phyloP scores from a whole-genome alignment of 2,797 vertebrate species.

The Salmo trutta region DNA sequence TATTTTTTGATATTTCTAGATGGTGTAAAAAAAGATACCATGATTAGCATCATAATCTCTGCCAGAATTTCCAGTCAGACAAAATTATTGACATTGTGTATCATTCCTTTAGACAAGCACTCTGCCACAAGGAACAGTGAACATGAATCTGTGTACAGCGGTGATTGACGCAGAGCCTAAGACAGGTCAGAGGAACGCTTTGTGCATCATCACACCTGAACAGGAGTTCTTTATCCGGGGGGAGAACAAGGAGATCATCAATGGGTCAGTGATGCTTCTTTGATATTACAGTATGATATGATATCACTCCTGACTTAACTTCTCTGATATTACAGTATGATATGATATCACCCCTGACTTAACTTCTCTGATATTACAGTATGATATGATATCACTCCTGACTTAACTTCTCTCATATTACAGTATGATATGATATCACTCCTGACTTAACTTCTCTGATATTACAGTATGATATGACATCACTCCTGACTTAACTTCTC shows the following conservation, averaged over 20 bases:
- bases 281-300: background rate
- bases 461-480: too few relatives aligned
- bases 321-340: too few relatives aligned
- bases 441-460: too few relatives aligned
- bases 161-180: slow-evolving; percentile 65
- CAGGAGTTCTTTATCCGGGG: slow-evolving; percentile 73
- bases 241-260: slow-evolving; percentile 72
- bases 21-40: background rate
- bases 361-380: too few relatives aligned
- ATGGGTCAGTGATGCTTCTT: slow-evolving; percentile 57
- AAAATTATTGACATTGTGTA: background rate
- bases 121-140: slow-evolving; percentile 72
- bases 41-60: background rate
- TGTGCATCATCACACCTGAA: slow-evolving; percentile 62
- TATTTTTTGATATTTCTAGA: background rate
- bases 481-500: background rate
- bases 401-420: too few relatives aligned
- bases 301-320: background rate
- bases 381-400: too few relatives aligned
- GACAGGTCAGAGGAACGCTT: slow-evolving; percentile 71
- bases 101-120: slow-evolving; percentile 64
- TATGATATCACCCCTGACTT: too few relatives aligned
- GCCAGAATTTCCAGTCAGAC: background rate
- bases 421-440: too few relatives aligned
- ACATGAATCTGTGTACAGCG: slow-evolving; percentile 67